phyloP scores from a whole-genome alignment of 2,113 vertebrate species.

The Ammodytes marinus region DNA sequence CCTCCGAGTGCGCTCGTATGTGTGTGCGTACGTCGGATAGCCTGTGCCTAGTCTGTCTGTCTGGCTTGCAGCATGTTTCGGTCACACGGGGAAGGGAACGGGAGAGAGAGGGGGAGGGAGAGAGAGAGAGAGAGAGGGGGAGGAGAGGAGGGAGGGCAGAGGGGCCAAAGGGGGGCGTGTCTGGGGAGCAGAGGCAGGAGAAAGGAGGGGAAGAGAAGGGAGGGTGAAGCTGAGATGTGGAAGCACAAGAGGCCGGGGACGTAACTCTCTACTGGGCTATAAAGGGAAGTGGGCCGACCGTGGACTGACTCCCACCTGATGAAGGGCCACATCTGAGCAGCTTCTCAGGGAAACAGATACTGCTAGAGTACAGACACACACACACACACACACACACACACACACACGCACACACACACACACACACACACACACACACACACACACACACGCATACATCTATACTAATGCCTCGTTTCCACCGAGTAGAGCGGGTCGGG shows the following conservation, averaged over 20 bases:
- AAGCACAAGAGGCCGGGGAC: constrained; percentile 37
- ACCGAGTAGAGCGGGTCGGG: no score
- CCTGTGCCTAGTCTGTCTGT: constrained; percentile 65
- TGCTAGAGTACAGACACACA: background rate
- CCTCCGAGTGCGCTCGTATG: constrained; percentile 40
- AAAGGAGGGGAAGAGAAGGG: no score
- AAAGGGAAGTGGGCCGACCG: constrained; percentile 62
- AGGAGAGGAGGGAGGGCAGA: constrained; percentile 14
- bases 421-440: no score
- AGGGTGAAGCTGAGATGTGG: constrained; percentile 45
- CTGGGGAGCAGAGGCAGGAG: constrained; percentile 35
- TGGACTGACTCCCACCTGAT: constrained; percentile 52
- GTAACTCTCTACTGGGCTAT: constrained; percentile 72
- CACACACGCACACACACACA: background rate
- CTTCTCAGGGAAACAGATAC: constrained; percentile 39
- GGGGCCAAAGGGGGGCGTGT: constrained; percentile 37
- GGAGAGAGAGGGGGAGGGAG: no score
- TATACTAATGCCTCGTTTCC: no score
- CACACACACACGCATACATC: no score
- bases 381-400: constrained; percentile 26
- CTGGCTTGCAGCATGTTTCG: constrained; percentile 78
- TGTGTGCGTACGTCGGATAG: constrained; percentile 51
- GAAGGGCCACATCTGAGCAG: constrained; percentile 41
- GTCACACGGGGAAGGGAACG: constrained; percentile 51
- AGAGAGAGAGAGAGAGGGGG: background rate